Conservation (phyloP, 2,888 invertebrate species). For the Morpho achilles region DNA sequence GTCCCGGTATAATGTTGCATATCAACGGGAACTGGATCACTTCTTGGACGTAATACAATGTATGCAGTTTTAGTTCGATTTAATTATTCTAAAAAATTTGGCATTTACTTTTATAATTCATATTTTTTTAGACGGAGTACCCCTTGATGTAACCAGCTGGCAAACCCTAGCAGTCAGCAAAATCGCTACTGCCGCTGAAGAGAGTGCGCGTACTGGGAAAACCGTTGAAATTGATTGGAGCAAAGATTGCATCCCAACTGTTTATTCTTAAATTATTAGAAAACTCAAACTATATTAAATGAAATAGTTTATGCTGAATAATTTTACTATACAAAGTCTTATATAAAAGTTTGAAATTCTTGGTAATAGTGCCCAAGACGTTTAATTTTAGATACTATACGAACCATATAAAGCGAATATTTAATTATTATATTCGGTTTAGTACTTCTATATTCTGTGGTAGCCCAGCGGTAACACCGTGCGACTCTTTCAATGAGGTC, state of each 20-base stretch:
- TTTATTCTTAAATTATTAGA: conserved; percentile 41
- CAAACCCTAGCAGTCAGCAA: conserved; percentile 78
- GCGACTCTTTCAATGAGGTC: no score
- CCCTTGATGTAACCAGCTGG: conserved; percentile 59
- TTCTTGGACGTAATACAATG: conserved; percentile 79
- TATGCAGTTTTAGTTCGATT: conserved; percentile 33
- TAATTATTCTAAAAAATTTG: not conserved
- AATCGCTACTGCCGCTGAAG: conserved; percentile 78
- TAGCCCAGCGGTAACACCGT: no score
- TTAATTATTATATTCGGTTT: no score
- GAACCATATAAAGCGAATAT: no score
- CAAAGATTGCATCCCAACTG: conserved; percentile 55
- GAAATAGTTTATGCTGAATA: no score
- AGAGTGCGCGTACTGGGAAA: conserved; percentile 74
- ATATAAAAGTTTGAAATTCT: no score
- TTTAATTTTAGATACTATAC: no score
- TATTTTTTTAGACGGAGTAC: conserved; percentile 40
- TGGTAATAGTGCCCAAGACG: no score
- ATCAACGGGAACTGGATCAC: conserved; percentile 78
- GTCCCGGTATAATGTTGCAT: conserved; percentile 76
- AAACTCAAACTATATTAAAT: no score
- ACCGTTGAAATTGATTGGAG: conserved; percentile 74
- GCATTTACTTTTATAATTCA: not conserved
- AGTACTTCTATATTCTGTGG: no score
- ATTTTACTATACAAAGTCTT: no score